phyloP scores from a whole-genome alignment of 2,888 invertebrate species.

The Melanostoma mellinum region DNA sequence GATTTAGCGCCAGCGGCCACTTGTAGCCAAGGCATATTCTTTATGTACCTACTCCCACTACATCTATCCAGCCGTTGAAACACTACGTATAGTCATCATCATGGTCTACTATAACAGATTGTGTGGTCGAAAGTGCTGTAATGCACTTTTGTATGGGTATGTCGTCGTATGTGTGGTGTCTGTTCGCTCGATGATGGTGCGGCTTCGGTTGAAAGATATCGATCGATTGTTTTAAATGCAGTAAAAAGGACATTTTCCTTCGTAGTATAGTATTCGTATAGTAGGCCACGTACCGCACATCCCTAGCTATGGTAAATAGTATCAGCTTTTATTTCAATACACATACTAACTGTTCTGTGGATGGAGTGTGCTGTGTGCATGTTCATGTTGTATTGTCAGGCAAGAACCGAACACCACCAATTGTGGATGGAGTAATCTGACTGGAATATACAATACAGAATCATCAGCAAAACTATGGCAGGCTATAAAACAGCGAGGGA shows the following conservation, averaged over 20 bases:
- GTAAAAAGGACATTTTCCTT: slow-evolving; percentile 21
- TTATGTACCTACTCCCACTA: not conserved
- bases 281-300: slow-evolving; percentile 12
- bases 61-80: not conserved
- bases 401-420: not conserved
- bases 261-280: not conserved
- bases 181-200: not conserved
- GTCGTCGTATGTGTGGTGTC: not conserved
- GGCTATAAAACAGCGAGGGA: too few species aligned
- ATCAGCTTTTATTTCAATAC: slow-evolving; percentile 33
- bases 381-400: slow-evolving; percentile 24
- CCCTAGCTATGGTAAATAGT: not conserved
- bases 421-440: slow-evolving; percentile 16
- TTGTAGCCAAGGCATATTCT: slow-evolving; percentile 26
- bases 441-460: slow-evolving; percentile 7
- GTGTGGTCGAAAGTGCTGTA: slow-evolving; percentile 17
- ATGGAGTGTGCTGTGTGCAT: too few species aligned
- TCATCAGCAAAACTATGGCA: not conserved
- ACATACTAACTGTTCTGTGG: not conserved
- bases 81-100: not conserved
- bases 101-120: slow-evolving; percentile 19
- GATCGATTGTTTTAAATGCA: slow-evolving; percentile 46
- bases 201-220: slow-evolving; percentile 41
- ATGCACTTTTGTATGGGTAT: slow-evolving; percentile 3
- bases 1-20: slow-evolving; percentile 31